These are phyloP conservation scores for Achatina immaculata DNA, from an alignment of 1,140 invertebrate genomes.

Conservation along the genomic window DNA sequence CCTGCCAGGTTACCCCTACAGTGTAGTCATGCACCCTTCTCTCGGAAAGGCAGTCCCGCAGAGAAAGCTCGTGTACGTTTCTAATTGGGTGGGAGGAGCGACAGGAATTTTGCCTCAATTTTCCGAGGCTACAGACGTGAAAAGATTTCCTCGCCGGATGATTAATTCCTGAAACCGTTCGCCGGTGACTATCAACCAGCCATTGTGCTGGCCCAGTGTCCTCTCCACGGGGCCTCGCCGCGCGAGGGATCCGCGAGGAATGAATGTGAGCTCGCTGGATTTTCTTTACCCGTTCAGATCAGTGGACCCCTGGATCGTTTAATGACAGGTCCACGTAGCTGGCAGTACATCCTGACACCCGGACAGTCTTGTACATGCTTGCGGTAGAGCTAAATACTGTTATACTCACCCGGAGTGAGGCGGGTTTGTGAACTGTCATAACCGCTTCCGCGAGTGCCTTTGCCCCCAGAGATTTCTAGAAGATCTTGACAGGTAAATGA, in stretches of 20 bases:
- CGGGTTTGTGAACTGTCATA: not conserved
- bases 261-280: conserved; percentile 32
- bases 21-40: not conserved
- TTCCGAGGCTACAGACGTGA: conserved; percentile 2
- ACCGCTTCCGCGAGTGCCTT: not conserved
- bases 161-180: conserved; percentile 33
- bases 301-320: not conserved
- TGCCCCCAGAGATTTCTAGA: too few species aligned
- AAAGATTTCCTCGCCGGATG: conserved; percentile 32
- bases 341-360: not conserved
- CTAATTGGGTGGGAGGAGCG: conserved; percentile 40
- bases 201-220: conserved; percentile 13
- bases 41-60: conserved; percentile 20
- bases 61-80: conserved; percentile 35
- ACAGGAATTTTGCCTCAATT: conserved; percentile 38
- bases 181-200: conserved; percentile 26
- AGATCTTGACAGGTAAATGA: too few species aligned
- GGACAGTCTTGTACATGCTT: not conserved
- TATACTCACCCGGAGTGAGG: not conserved
- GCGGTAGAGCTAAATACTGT: conserved; percentile 27
- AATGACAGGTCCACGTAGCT: conserved; percentile 19
- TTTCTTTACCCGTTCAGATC: conserved; percentile 16
- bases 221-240: conserved; percentile 5
- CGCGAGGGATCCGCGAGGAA: conserved; percentile 23
- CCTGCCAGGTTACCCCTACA: not conserved